Evolutionary conservation across 2,113 vertebrate species (phyloP).

Genomic region (Chrysemys picta): DNA sequence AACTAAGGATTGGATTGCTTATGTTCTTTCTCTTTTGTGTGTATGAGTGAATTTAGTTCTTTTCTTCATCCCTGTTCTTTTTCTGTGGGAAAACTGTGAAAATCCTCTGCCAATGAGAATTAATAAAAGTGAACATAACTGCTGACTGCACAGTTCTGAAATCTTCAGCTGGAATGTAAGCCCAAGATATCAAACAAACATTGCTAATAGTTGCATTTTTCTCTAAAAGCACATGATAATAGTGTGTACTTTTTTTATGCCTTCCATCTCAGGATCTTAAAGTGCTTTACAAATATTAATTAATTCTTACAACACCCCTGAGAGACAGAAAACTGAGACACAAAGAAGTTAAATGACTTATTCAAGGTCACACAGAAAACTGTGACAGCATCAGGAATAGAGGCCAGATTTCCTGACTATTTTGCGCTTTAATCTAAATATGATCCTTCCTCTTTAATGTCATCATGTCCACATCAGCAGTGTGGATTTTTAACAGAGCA

Average conservation of each 20-base stretch:
- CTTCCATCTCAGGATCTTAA: neutral
- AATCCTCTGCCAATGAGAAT: neutral
- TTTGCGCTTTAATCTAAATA: neutral
- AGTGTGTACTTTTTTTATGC: neutral
- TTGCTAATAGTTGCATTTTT: neutral
- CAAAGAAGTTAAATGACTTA: neutral
- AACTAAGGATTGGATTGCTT: neutral
- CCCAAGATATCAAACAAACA: neutral
- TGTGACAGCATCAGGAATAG: slow-evolving; percentile 27
- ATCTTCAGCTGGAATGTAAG: neutral
- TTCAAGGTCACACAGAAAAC: neutral
- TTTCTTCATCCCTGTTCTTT: neutral
- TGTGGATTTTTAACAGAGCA: slow-evolving; percentile 23
- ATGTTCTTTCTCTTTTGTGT: neutral
- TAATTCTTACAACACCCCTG: neutral
- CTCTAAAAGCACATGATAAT: neutral
- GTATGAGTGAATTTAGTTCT: neutral
- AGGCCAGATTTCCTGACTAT: slow-evolving; percentile 12
- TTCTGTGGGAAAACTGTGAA: neutral
- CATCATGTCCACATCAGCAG: neutral
- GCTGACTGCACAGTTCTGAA: neutral
- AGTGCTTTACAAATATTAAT: neutral
- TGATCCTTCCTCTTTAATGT: slow-evolving; percentile 11
- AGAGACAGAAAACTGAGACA: neutral
- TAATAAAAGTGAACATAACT: neutral